Evolutionary conservation across 2,113 vertebrate genomes (phyloP), one percentile per base, ranked within the genome.

Genomic region (Corythaixoides concolor): DNA sequence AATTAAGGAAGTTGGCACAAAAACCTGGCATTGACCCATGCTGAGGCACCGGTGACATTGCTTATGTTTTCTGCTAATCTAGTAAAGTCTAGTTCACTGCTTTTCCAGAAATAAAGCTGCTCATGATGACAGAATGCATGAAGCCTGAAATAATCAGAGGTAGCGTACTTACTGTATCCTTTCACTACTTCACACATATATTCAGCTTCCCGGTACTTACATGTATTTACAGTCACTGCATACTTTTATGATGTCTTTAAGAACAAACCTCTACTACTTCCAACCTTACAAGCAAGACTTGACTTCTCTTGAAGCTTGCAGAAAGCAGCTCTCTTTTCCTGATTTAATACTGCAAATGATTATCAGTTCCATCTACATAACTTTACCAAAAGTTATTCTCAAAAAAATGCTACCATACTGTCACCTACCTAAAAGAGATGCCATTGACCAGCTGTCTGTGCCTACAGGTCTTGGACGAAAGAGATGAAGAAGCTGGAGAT

Each of bases 341-440:
- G 18, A 68, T 56, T 68, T 75, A 76, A 30, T 45, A 52, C 6
- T 37, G 9, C 49, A 45, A 45, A 67, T n/a, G 37, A 33, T 7
- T 27, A 59, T 32, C 41, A 50, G 30, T 37, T 81, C 43, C 49
- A 67, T 6, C 49, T 6, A 72, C 3, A 5, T 47, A 74, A 84
- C 26, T 35, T 81, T 20, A 52, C 20, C 27, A 60, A 12, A 68
- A 70, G n/a, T 55, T 82, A 32, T 17, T 60, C 11, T 30, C 33
- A 55, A 47, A 83, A 80, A 56, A 41, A 24, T 5, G 30, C 32
- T 50, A 69, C 47, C 21, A 7, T 32, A 37, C 8, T 83, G 68
- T 86, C 43, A 97, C 97, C 43, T 96, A 99, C 99, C 99, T 99
- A 93, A 93, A 96, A 74, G 98, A 97, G 93, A 97, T 93, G 85